Evolutionary conservation across 2,888 invertebrate species (phyloP).

Genomic region (Campaea margaritaria): DNA sequence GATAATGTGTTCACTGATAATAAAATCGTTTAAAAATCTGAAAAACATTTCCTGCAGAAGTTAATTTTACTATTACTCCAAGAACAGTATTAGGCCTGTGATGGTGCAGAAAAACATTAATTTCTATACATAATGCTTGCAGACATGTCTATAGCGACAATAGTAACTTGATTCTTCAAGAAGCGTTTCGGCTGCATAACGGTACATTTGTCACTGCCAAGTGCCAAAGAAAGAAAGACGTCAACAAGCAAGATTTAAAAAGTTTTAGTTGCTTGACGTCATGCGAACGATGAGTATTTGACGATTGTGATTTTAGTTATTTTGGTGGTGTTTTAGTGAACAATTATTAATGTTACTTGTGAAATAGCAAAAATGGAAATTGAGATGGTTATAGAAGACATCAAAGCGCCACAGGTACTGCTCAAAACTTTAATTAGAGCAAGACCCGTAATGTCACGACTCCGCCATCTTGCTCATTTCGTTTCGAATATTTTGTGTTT

Average conservation of each 20-base stretch:
- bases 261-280: constrained; percentile 74
- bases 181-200: constrained; percentile 26
- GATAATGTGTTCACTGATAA: neutral
- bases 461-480: constrained; percentile 75
- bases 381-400: constrained; percentile 94
- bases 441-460: constrained; percentile 74
- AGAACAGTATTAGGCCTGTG: no score
- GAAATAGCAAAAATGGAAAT: constrained; percentile 95
- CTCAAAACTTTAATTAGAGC: constrained; percentile 68
- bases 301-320: constrained; percentile 70
- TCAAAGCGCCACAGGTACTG: constrained; percentile 78
- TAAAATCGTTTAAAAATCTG: no score
- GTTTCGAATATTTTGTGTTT: constrained; percentile 64
- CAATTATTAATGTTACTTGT: constrained; percentile 80
- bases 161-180: neutral
- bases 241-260: constrained; percentile 42
- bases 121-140: no score
- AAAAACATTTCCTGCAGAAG: neutral
- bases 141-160: neutral
- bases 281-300: constrained; percentile 77
- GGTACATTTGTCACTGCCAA: constrained; percentile 29
- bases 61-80: no score
- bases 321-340: constrained; percentile 73
- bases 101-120: no score
- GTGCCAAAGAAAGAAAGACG: constrained; percentile 15